Conservation (phyloP, 2,888 invertebrate genomes). For the Erebia ligea region DNA sequence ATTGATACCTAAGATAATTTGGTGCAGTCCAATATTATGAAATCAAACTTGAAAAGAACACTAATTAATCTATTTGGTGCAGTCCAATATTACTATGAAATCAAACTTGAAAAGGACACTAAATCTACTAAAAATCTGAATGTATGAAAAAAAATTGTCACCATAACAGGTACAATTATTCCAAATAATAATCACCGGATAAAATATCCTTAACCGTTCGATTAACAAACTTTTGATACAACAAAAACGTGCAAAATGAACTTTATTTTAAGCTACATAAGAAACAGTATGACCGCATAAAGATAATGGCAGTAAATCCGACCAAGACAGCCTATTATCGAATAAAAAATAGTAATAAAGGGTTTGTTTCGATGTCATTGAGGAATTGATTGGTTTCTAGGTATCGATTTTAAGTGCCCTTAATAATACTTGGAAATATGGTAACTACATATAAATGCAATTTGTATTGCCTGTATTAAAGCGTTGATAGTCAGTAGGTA, state of each 20-base stretch:
- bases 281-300: slow-evolving; percentile 20
- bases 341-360: slow-evolving; percentile 53
- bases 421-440: slow-evolving; percentile 60
- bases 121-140: slow-evolving; percentile 29
- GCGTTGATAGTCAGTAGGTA: neutral
- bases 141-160: slow-evolving; percentile 66
- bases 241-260: slow-evolving; percentile 37
- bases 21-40: too few species aligned
- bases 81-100: too few species aligned
- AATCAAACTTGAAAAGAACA: neutral
- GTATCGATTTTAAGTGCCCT: slow-evolving; percentile 56
- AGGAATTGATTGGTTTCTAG: slow-evolving; percentile 69
- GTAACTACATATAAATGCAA: slow-evolving; percentile 9
- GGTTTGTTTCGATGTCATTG: slow-evolving; percentile 54
- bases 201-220: slow-evolving; percentile 53
- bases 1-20: too few species aligned
- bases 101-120: neutral
- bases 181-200: slow-evolving; percentile 64
- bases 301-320: slow-evolving; percentile 38
- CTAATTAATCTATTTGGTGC: too few species aligned
- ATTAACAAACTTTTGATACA: slow-evolving; percentile 44
- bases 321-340: slow-evolving; percentile 55
- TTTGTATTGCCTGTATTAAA: neutral
- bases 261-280: slow-evolving; percentile 40
- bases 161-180: slow-evolving; percentile 62